Conservation (phyloP, 2,113 vertebrate genomes). For the Oriolus oriolus region DNA sequence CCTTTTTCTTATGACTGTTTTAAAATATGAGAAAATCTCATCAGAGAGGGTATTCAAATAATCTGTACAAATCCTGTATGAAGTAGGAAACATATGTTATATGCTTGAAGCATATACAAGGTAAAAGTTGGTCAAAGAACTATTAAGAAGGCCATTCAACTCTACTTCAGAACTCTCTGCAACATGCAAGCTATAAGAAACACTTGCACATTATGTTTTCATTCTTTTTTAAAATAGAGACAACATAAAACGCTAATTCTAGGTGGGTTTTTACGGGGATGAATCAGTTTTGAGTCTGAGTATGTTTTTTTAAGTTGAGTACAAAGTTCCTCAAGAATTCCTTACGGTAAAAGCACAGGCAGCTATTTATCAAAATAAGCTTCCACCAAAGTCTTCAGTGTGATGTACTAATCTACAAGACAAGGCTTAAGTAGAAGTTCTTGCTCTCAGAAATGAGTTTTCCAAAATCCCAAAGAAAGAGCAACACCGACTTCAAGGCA, state of each 20-base stretch:
- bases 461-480: neutral
- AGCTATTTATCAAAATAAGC: neutral
- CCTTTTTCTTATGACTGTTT: neutral
- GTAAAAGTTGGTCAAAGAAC: neutral
- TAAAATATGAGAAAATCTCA: neutral
- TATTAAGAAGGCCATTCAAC: neutral
- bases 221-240: neutral
- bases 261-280: neutral
- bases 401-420: neutral
- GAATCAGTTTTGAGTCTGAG: neutral
- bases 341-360: neutral
- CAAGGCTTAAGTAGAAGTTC: neutral
- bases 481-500: neutral
- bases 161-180: neutral
- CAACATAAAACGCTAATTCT: neutral
- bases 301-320: neutral
- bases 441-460: neutral
- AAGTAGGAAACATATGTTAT: neutral
- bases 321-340: neutral
- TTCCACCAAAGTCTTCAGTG: neutral
- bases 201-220: neutral
- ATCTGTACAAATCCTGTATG: neutral
- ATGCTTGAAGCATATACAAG: neutral
- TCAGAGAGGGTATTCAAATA: neutral
- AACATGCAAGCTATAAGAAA: neutral